These are phyloP conservation scores for Tetrao urogallus DNA, from an alignment of 2,113 vertebrate genomes.

Conservation along the genomic window DNA sequence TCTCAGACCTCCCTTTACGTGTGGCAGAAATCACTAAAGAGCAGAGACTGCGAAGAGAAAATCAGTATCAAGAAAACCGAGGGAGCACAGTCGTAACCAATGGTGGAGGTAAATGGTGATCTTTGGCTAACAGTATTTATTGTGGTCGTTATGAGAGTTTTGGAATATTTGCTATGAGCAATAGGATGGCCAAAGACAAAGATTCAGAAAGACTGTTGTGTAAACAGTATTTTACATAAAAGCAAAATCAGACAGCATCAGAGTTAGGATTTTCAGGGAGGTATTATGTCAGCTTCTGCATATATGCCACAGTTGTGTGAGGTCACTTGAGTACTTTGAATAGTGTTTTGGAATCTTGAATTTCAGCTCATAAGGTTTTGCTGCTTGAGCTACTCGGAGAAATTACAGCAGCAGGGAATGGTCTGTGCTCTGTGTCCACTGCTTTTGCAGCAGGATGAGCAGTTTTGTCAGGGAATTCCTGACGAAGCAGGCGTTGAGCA, in stretches of 20 bases:
- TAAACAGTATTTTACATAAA: neutral
- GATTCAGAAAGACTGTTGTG: neutral
- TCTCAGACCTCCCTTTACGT: conserved; percentile 87
- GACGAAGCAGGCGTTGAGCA: neutral
- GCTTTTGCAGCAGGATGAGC: fast-evolving
- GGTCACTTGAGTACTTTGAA: neutral
- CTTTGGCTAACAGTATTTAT: neutral
- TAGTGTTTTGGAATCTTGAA: neutral
- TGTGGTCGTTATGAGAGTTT: neutral
- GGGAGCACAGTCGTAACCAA: conserved; percentile 82
- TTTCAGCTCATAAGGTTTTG: neutral
- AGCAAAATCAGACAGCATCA: neutral
- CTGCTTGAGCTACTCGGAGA: neutral
- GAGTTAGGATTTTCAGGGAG: neutral
- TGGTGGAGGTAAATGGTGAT: conserved; percentile 84
- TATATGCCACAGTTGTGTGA: neutral
- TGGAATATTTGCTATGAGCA: neutral
- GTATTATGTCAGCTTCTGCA: neutral
- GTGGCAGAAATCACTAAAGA: conserved; percentile 90
- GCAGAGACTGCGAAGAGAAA: conserved; percentile 84
- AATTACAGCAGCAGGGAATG: neutral
- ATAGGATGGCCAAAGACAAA: neutral
- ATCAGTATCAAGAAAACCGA: conserved; percentile 80
- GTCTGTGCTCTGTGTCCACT: neutral
- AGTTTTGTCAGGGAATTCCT: neutral